phyloP scores from a whole-genome alignment of 2,888 invertebrate species.

The Troilus luridus region DNA sequence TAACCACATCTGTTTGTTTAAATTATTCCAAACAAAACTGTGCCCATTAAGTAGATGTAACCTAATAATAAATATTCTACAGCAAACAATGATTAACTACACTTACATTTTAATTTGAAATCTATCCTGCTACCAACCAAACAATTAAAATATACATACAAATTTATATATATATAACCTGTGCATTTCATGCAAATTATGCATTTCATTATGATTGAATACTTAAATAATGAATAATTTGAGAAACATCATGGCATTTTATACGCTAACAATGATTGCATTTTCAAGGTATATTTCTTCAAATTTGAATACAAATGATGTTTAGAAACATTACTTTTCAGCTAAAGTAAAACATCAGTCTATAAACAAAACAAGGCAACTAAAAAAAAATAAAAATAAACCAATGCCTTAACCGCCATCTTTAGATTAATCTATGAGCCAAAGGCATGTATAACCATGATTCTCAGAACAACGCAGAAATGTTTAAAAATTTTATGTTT shows the following conservation, averaged over 20 bases:
- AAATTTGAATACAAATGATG: neutral
- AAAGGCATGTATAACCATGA: neutral
- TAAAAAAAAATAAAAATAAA: neutral
- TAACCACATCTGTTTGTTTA: slow-evolving; percentile 38
- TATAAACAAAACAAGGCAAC: neutral
- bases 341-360: slow-evolving; percentile 30
- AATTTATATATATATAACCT: neutral
- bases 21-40: slow-evolving; percentile 1
- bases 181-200: slow-evolving; percentile 34
- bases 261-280: neutral
- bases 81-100: slow-evolving; percentile 32
- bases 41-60: slow-evolving; percentile 21
- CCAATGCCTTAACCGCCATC: neutral
- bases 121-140: neutral
- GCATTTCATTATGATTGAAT: slow-evolving; percentile 20
- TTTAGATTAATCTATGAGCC: slow-evolving; percentile 6
- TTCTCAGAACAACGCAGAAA: neutral
- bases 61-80: slow-evolving; percentile 29
- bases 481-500: neutral
- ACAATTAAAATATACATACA: neutral
- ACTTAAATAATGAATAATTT: slow-evolving; percentile 18
- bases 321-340: slow-evolving; percentile 19
- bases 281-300: neutral
- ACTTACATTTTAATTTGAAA: slow-evolving; percentile 1
- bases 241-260: neutral